A percentile compares a stretch with the other conserved stretches of the same genome.
Evolutionary conservation across 1,140 invertebrate genomes (phyloP).

Genomic region (Mylabris phalerata): DNA sequence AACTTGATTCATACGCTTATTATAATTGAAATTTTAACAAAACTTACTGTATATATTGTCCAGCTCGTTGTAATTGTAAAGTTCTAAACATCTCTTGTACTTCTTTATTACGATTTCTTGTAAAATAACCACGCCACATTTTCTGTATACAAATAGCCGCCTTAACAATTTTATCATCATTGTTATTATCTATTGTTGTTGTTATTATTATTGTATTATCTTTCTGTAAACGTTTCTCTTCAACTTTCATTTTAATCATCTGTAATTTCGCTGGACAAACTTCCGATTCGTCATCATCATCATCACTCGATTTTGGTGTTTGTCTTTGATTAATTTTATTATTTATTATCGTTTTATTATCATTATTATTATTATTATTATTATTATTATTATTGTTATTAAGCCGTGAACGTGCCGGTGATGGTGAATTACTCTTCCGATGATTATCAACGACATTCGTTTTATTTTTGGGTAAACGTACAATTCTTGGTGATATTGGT

Average conservation of each 20-base stretch:
- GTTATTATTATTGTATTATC: conserved; percentile 42
- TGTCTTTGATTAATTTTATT: too few species aligned
- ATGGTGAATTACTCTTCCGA: conserved; percentile 19
- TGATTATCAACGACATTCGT: neutral
- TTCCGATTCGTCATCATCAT: conserved; percentile 52
- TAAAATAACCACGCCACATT: conserved; percentile 80
- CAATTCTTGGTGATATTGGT: conserved; percentile 41
- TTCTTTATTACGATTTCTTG: conserved; percentile 68
- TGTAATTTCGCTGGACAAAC: conserved; percentile 55
- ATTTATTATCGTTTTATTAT: too few species aligned
- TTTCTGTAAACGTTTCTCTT: conserved; percentile 46
- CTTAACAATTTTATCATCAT: conserved; percentile 41
- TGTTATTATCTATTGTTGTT: conserved; percentile 12
- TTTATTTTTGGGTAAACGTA: conserved; percentile 10
- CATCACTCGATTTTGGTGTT: too few species aligned
- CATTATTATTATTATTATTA: too few species aligned
- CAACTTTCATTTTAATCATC: conserved; percentile 49
- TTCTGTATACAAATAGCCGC: conserved; percentile 75
- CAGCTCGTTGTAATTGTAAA: conserved; percentile 69
- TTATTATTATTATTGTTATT: too few species aligned
- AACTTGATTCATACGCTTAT: neutral
- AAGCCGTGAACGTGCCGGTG: conserved; percentile 17
- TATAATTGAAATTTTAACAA: too few species aligned
- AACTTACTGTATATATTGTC: conserved; percentile 77
- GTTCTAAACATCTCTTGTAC: conserved; percentile 67